Evolutionary conservation across 2,797 vertebrate genomes (phyloP), one percentile per base, ranked within the genome.

Genomic region (Anolis apletophallus): DNA sequence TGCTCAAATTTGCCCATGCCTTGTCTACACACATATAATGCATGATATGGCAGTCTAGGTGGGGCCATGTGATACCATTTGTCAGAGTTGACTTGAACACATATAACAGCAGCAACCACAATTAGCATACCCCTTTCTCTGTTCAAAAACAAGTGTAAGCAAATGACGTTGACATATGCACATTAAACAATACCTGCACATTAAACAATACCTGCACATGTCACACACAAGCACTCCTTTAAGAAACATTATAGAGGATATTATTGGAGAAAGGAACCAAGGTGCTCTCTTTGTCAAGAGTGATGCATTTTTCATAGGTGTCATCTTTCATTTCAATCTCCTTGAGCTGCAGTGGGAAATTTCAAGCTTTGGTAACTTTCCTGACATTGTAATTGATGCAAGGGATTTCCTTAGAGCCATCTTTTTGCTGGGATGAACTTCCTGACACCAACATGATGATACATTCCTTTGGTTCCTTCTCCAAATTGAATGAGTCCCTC

Each of bases 361-460:
- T 91, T 93, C 89, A 90, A 19, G 91, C 85, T 88, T 93, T 85
- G 91, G 26, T 92, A 91, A 85, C 87, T 85, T 90, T 36, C 85
- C 90, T 89, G 92, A 91, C 57, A 19, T 7, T 81, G 76, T 90
- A 74, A 94, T 92, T 93, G 81, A 85, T 79, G 84, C 0, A 5
- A 67, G 13, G 7, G 29, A n/a, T 57, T 88, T 74, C 13, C 23
- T 79, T 32, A 67, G 23, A 17, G 10, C 40, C 16, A n/a, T 14
- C 10, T 52, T 55, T 82, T 34, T 84, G 88, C 88, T 85, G 88
- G 88, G 46, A 89, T 0, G 1, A 55, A 68, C 8, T 90, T 81
- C 8, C 40, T 12, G 19, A 2, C 14, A 29, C 23, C 6, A 1
- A 0, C 0, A 59, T 67, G 55, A 88, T 85, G 80, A 29, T 9